phyloP scores from a whole-genome alignment of 2,888 invertebrate species.

The Nemotelus pantherinus region DNA sequence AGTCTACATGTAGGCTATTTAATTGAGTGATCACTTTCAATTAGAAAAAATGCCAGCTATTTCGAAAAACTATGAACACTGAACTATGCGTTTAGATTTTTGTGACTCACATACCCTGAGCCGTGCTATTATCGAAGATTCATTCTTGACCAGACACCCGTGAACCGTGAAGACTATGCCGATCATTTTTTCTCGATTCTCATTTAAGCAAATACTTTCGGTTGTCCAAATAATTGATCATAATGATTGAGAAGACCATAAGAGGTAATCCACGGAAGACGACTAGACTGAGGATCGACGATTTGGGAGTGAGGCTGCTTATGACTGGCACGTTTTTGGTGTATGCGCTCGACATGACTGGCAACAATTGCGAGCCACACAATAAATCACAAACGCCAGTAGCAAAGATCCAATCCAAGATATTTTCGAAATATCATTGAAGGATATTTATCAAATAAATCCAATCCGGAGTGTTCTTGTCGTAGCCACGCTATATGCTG shows the following conservation, averaged over 20 bases:
- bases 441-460: constrained; percentile 45
- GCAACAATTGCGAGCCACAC: constrained; percentile 41
- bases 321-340: constrained; percentile 40
- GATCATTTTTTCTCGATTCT: constrained; percentile 42
- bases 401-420: constrained; percentile 42
- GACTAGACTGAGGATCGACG: constrained; percentile 5
- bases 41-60: constrained; percentile 36
- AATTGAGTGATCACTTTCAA: constrained; percentile 45
- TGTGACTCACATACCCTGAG: constrained; percentile 19
- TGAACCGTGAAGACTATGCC: constrained; percentile 20
- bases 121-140: constrained; percentile 7
- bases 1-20: constrained; percentile 11
- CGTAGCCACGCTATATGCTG: neutral
- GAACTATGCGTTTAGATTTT: neutral
- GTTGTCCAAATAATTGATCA: constrained; percentile 44
- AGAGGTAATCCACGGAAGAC: constrained; percentile 34
- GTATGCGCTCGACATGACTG: constrained; percentile 30
- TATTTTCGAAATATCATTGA: constrained; percentile 35
- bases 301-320: neutral
- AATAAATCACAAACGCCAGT: constrained; percentile 45
- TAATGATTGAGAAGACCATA: constrained; percentile 39
- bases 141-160: constrained; percentile 15
- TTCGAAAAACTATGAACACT: constrained; percentile 32
- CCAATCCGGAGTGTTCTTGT: constrained; percentile 27
- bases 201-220: constrained; percentile 43